Evolutionary conservation across 2,888 invertebrate genomes (phyloP), one percentile per base, ranked within the genome.

Genomic region (Cheilosia urbana): DNA sequence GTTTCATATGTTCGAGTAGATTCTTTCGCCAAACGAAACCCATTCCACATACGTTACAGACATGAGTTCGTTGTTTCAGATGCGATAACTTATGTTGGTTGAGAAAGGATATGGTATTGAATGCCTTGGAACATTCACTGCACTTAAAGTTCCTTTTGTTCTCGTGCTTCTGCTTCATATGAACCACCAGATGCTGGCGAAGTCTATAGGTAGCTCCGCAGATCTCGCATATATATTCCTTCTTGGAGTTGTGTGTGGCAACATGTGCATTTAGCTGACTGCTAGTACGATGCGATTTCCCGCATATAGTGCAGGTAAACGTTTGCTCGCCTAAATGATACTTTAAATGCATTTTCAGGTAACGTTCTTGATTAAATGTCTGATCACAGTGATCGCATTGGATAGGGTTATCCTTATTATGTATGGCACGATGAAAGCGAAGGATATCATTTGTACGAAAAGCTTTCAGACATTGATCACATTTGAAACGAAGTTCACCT

Each of bases 21-120:
- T 91, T 91, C 40, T 91, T 90, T 68, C 89, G 89, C 49, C 91
- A 90, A 30, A 89, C 71, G 57, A 91, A 91, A 0, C 88, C 78
- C 0, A 88, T 79, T 1, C 84, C 73, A 53, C 91, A 91, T 1
- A 88, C 34, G 3, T 85, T 45, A 49, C 91, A 91, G 7, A 87
- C 85, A 17, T 88, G 89, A 0, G 87, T 88, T 27, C 90, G 88
- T 11, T 87, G 57, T 19, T 87, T 85, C 1, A 88, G 88, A 72
- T 91, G 91, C 3, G 89, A 88, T 11, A 89, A 80, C 81, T 90
- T 88, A 71, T 91, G 91, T 62, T 89, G 89, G 27, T 91, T 90
- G 7, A 91, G 81, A 53, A 90, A 90, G 11, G 88, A 87, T 3
- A 87, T 83, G 24, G 89, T 90, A 21, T 89, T 91, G 75, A 91